Conservation (phyloP, 2,888 invertebrate genomes). For the Amphipyra tragopoginis region DNA sequence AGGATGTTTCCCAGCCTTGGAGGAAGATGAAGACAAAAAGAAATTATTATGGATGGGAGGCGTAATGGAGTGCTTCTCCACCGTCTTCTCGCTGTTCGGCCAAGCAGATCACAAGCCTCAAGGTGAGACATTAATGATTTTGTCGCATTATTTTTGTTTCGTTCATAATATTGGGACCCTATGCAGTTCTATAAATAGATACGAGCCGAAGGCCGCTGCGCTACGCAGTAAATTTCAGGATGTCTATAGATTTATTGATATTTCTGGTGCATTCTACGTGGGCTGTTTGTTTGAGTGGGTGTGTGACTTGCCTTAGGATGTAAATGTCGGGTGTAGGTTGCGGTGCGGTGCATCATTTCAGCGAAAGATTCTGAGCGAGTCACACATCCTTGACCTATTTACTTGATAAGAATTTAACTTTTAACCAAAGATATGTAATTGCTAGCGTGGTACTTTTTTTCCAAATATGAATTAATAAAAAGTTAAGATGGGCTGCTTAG, state of each 20-base stretch:
- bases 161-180: background rate
- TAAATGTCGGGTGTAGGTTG: too few species aligned
- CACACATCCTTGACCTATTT: too few species aligned
- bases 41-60: conserved; percentile 94
- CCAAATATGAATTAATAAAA: too few species aligned
- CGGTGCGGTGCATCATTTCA: too few species aligned
- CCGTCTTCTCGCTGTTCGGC: conserved; percentile 96
- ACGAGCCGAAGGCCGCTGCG: conserved; percentile 65
- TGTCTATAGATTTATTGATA: conserved; percentile 23
- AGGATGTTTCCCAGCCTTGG: conserved; percentile 47
- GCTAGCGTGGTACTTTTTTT: too few species aligned
- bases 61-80: conserved; percentile 96
- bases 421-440: too few species aligned
- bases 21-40: conserved; percentile 78
- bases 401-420: too few species aligned
- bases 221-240: conserved; percentile 57
- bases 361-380: too few species aligned
- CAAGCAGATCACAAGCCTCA: conserved; percentile 92
- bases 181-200: conserved; percentile 46
- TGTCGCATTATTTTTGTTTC: conserved; percentile 8
- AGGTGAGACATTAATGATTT: conserved; percentile 79
- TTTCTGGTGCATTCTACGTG: conserved; percentile 15
- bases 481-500: too few species aligned
- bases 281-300: too few species aligned
- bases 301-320: too few species aligned